These are phyloP conservation scores for Rhombomys opimus DNA, from an alignment of 2,113 vertebrate genomes.

Conservation along the genomic window DNA sequence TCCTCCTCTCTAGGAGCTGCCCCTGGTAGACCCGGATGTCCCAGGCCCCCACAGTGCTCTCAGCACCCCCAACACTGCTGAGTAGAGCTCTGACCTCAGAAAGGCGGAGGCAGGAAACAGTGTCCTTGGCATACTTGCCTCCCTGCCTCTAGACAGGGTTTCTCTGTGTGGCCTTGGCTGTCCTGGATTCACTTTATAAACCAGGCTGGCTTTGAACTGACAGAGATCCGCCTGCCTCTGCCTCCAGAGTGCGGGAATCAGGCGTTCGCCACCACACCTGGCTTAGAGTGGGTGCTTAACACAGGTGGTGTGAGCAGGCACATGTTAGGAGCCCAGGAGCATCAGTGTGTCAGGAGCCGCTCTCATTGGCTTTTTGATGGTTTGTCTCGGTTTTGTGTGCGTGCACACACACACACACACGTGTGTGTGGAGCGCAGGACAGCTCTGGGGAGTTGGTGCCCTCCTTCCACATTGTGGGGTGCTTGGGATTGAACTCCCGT, in stretches of 20 bases:
- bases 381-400: not conserved
- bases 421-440: not conserved
- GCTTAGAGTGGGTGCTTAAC: not conserved
- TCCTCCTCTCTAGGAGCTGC: not conserved
- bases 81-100: not conserved
- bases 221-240: no score
- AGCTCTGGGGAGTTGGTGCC: not conserved
- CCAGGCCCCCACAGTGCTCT: not conserved
- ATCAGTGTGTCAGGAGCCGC: not conserved
- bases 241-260: no score
- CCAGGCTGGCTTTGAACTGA: no score
- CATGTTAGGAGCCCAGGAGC: not conserved
- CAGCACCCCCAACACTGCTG: not conserved
- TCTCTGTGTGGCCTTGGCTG: no score
- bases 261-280: no score
- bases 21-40: not conserved
- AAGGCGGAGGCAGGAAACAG: not conserved
- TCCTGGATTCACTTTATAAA: no score
- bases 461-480: no score
- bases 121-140: not conserved
- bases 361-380: not conserved
- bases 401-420: not conserved
- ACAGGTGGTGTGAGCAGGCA: not conserved
- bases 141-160: no score
- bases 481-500: not conserved